These are phyloP conservation scores for Carduelis carduelis DNA, from an alignment of 2,797 vertebrate genomes.

Conservation along the genomic window DNA sequence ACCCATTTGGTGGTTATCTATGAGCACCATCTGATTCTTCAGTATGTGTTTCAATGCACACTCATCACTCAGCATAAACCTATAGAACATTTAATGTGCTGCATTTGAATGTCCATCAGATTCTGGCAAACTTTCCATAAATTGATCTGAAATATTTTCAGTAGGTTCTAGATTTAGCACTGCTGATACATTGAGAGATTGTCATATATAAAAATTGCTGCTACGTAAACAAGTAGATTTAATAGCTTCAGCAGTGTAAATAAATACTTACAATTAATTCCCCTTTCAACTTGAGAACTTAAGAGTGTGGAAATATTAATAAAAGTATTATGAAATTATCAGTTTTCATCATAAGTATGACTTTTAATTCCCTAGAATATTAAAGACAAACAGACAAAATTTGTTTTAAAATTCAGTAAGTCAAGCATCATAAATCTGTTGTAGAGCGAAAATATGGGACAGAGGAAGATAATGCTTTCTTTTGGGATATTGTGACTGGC, in stretches of 20 bases:
- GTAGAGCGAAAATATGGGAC: neutral
- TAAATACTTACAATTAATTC: neutral
- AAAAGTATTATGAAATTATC: neutral
- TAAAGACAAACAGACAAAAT: neutral
- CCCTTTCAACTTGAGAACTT: neutral
- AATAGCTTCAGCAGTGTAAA: constrained; percentile 1
- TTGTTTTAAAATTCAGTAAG: neutral
- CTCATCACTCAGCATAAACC: neutral
- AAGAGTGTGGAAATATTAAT: neutral
- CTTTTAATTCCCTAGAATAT: neutral
- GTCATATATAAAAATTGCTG: neutral
- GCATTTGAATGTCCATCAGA: neutral
- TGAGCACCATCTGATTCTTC: neutral
- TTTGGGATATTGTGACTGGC: neutral
- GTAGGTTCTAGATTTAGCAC: neutral
- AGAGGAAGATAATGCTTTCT: neutral
- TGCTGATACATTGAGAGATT: neutral
- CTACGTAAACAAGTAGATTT: neutral
- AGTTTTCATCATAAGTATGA: neutral
- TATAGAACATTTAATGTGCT: neutral
- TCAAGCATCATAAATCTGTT: neutral
- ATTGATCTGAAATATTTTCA: constrained; percentile 2
- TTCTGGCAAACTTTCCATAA: constrained; percentile 4
- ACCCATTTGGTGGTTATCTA: neutral
- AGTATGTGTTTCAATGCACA: neutral